These are phyloP conservation scores for Leptopilina boulardi DNA, from an alignment of 1,140 invertebrate species.

Conservation along the genomic window DNA sequence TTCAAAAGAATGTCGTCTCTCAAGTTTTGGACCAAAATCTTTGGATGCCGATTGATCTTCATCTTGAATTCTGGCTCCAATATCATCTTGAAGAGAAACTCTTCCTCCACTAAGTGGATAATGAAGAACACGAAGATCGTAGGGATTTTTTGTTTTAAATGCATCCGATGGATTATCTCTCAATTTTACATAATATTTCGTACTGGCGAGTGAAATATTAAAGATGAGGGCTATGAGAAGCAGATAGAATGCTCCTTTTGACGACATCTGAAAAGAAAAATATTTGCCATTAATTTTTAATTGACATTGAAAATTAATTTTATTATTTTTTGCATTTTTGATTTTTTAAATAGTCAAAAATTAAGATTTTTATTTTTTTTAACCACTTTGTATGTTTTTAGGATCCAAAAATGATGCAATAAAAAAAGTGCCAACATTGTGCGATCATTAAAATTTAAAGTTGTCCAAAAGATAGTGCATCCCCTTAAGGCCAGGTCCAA, in stretches of 20 bases:
- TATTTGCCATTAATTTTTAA: background rate
- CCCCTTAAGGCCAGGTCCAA: no score
- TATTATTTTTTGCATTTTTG: no score
- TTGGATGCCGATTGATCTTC: conserved; percentile 35
- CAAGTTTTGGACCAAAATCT: conserved; percentile 44
- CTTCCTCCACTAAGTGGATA: conserved; percentile 46
- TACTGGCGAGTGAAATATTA: conserved; percentile 47
- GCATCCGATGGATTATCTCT: conserved; percentile 51
- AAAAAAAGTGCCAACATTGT: no score
- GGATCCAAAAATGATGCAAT: no score
- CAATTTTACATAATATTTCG: conserved; percentile 58
- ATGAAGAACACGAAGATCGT: conserved; percentile 44
- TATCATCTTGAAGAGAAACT: conserved; percentile 44
- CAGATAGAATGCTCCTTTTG: conserved; percentile 54
- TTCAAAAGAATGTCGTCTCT: conserved; percentile 58
- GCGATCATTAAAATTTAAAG: no score
- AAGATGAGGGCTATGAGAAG: conserved; percentile 55
- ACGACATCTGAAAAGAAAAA: conserved; percentile 62
- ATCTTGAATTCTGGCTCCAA: conserved; percentile 44
- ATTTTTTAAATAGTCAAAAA: no score
- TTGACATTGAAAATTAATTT: background rate
- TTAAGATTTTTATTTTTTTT: no score
- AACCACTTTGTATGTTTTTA: no score
- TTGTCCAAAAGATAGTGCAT: no score
- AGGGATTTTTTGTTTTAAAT: conserved; percentile 50